Base-by-base conservation (phyloP, 2,113 vertebrate genomes). In the Xiphorhynchus elegans region DNA sequence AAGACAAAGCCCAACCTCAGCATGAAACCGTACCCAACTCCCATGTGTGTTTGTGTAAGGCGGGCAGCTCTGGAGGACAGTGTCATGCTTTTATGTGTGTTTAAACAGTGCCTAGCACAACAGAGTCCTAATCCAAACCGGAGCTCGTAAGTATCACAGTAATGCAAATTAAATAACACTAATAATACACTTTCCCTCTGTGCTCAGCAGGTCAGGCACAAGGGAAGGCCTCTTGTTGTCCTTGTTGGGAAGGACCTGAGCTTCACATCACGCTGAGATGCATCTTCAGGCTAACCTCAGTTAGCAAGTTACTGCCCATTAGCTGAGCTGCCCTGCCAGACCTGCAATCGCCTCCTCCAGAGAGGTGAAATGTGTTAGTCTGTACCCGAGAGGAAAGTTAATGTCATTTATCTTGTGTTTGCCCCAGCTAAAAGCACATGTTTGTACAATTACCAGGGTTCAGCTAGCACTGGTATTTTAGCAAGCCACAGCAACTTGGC, bases 401-500 rank as follows among this genome's bases (percentile, higher is more conserved):
- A 70, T 78, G 56, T 70, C 68, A 90, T 87, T 92, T 89, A 86
- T 87, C 83, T 67, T 64, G 47, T 75, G 47, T 89, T 87, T 91
- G 64, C 80, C 88, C 83, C 89, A 89, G 86, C 83, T 93, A 77
- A 72, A 89, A 84, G 68, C 80, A 53, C 16, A 25, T 78, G 39
- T 84, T 92, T 77, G 86, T 87, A 77, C 64, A 89, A 77, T 90
- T 63, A 90, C 89, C 50, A 78, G 56, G 60, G 52, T 91, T 95
- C 77, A 81, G 73, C 91, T 89, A 95, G 91, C 55, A 44, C 60
- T 93, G 69, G 89, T 93, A 67, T 93, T 96, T 96, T 84, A 84
- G 91, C 35, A 90, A 89, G 83, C 89, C 89, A 78, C 93, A 91
- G 93, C 60, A 95, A 81, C 83, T 90, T 95, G 91, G 86, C 90